Evolutionary conservation across 2,113 vertebrate genomes (phyloP).

Genomic region (Gobio gobio): DNA sequence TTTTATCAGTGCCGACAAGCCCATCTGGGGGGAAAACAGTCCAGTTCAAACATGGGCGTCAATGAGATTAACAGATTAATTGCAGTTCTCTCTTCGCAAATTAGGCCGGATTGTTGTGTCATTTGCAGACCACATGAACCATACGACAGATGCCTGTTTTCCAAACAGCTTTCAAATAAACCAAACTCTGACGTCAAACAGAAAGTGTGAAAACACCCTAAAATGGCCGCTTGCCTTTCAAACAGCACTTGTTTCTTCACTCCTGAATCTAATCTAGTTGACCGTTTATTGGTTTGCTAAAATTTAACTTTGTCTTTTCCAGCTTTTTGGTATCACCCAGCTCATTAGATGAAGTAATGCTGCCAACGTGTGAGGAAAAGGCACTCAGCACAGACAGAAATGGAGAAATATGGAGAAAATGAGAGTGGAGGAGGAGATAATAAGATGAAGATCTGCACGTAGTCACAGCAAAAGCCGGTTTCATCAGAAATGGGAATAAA

Average conservation of each 20-base stretch:
- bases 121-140: constrained; percentile 18
- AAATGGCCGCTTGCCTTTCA: not conserved
- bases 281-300: constrained; percentile 12
- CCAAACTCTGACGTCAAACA: not conserved
- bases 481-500: constrained; percentile 2
- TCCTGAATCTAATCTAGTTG: not conserved
- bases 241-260: not conserved
- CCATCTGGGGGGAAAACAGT: not conserved
- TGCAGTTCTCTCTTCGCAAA: not conserved
- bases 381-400: not conserved
- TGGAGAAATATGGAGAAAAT: not conserved
- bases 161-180: not conserved
- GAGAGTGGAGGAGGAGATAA: not conserved
- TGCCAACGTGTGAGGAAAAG: not conserved
- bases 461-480: not conserved
- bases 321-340: not conserved
- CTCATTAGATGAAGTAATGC: constrained; percentile 25
- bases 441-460: not conserved
- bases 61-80: constrained; percentile 11
- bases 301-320: constrained; percentile 1
- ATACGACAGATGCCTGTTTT: not conserved
- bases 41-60: not conserved
- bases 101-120: not conserved
- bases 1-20: not conserved
- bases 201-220: constrained; percentile 2